phyloP scores from a whole-genome alignment of 2,888 invertebrate genomes.

The Napeogenes inachia region DNA sequence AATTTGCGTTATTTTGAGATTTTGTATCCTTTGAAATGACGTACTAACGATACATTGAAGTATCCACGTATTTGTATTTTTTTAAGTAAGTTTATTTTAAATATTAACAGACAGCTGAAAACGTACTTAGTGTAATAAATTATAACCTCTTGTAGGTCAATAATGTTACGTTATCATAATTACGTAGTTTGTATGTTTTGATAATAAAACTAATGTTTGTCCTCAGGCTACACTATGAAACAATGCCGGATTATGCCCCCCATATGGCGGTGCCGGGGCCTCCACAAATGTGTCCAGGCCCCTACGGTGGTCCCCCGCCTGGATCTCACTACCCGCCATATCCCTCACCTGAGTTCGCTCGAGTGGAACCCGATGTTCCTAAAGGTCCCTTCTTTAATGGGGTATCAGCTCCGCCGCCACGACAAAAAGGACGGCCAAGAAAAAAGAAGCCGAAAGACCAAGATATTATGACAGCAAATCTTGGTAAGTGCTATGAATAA shows the following conservation, averaged over 20 bases:
- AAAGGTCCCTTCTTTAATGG: constrained; percentile 79
- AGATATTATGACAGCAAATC: constrained; percentile 89
- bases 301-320: constrained; percentile 68
- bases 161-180: no score
- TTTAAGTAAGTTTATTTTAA: background rate
- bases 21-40: no score
- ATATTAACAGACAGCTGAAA: no score
- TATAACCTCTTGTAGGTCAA: no score
- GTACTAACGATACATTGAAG: background rate
- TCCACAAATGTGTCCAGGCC: constrained; percentile 76
- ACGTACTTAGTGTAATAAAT: no score
- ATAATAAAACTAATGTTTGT: constrained; percentile 1
- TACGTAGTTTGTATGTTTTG: background rate
- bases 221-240: constrained; percentile 71
- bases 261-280: constrained; percentile 78
- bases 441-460: constrained; percentile 95
- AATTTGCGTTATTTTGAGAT: no score
- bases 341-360: constrained; percentile 78
- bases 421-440: constrained; percentile 94
- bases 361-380: constrained; percentile 68
- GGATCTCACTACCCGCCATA: constrained; percentile 74
- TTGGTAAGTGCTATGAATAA: constrained; percentile 79
- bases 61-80: background rate
- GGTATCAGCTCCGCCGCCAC: constrained; percentile 78
- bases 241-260: constrained; percentile 76